Conservation (phyloP, 2,113 vertebrate species). For the Psophia crepitans region DNA sequence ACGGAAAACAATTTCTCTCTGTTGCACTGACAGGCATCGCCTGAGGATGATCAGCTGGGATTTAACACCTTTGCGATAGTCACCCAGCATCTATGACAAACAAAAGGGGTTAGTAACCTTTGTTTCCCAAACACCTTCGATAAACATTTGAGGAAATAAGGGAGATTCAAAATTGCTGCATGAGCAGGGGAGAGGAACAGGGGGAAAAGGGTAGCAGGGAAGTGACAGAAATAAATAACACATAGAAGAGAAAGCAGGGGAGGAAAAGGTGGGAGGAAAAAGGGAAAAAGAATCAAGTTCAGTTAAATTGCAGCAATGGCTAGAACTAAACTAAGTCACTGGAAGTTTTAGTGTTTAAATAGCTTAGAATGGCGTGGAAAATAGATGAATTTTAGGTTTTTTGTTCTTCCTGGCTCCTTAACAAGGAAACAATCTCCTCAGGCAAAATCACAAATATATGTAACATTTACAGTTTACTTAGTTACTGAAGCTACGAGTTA, state of each 20-base stretch:
- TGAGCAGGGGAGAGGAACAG: background rate
- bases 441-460: background rate
- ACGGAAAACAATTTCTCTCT: background rate
- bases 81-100: background rate
- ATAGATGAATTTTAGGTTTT: background rate
- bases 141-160: background rate
- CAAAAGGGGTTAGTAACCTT: background rate
- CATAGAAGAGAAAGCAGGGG: background rate
- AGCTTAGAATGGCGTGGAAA: background rate
- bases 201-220: background rate
- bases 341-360: background rate
- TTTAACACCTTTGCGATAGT: background rate
- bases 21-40: background rate
- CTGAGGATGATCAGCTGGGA: background rate
- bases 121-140: background rate
- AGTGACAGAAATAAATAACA: background rate
- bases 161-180: background rate
- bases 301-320: background rate
- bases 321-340: background rate
- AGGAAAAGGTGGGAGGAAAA: background rate
- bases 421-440: background rate
- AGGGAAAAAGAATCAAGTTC: background rate
- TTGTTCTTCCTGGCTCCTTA: background rate
- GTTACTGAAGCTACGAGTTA: background rate
- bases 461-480: background rate